A percentile compares a stretch with the other conserved stretches of the same genome.
Conservation (phyloP, 2,113 vertebrate genomes). For the Callaeas wilsoni region DNA sequence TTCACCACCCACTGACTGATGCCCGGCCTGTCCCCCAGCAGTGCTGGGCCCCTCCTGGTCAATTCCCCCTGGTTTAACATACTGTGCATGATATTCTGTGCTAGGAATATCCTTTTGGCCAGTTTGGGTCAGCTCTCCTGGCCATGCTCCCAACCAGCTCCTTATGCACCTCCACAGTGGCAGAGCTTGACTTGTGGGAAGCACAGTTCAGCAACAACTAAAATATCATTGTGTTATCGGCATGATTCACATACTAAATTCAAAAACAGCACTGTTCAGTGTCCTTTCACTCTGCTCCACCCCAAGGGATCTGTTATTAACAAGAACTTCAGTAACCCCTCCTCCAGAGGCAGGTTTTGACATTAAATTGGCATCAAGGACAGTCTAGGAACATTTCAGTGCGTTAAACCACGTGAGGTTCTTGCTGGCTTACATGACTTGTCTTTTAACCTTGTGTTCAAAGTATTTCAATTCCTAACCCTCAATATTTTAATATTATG, state of each 20-base stretch:
- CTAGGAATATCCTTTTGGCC: background rate
- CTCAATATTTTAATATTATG: background rate
- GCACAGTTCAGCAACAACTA: background rate
- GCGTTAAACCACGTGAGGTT: accelerated
- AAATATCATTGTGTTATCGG: background rate
- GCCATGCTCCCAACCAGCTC: background rate
- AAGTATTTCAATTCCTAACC: background rate
- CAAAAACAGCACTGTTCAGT: background rate
- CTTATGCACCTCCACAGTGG: background rate
- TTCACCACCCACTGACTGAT: background rate
- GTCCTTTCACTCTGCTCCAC: background rate
- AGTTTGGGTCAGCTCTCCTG: background rate
- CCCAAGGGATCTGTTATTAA: background rate
- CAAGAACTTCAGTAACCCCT: background rate
- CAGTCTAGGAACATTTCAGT: background rate
- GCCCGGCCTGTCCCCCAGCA: no score
- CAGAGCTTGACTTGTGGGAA: background rate
- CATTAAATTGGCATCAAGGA: background rate
- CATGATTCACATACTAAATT: background rate
- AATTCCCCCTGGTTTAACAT: background rate
- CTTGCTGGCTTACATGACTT: background rate
- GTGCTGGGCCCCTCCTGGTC: background rate
- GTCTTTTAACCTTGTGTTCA: background rate
- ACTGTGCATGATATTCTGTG: background rate
- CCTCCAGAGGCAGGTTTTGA: background rate